Evolutionary conservation across 2,888 invertebrate species (phyloP), one percentile per base, ranked within the genome.

Genomic region (Hypomecis punctinalis): DNA sequence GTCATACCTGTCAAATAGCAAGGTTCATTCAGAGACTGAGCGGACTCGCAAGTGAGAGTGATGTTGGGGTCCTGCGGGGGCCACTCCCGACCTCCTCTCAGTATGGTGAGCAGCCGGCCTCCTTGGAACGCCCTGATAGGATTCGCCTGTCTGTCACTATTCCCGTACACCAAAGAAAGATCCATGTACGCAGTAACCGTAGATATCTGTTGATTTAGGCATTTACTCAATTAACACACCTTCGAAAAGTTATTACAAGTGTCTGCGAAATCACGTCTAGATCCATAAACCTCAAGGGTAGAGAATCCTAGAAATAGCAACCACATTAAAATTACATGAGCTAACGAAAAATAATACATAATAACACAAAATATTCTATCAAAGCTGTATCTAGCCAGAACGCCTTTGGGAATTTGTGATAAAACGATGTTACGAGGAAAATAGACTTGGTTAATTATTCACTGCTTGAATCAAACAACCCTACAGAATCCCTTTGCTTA

Each of bases 151-250:
- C 94, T 89, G 10, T 94, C 93, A 4, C 94, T 95, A 67, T 95
- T 97, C 0, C 98, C 98, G 78, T 98, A 98, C 0, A 97, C 96
- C 40, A 96, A 85, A 0, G 97, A 97, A 5, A 96, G 91, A 80
- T 98, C 97, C 91, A 97, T 88, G 82, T 89, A 97, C 9, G 96
- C 95, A 39, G 96, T 96, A 0, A 96, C 95, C 9, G 93, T 93
- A 7, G 95, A 94, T 36, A 96, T 73, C 96, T 96, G 71, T 62
- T 13, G 42, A 49, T 42, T 47, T 36, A 52, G 37, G 0, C 11
- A 49, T 11, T 6, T n/a, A 49, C 37, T 36, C 33, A 47, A 47
- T 47, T 9, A 47, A 36, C 49, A 49, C 49, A 49, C 49, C 39
- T 8, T 9, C 33, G 47, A 4, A 13, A 40, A 33, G 52, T 52